Conservation (phyloP, 2,797 vertebrate species). For the Gymnocypris eckloni region DNA sequence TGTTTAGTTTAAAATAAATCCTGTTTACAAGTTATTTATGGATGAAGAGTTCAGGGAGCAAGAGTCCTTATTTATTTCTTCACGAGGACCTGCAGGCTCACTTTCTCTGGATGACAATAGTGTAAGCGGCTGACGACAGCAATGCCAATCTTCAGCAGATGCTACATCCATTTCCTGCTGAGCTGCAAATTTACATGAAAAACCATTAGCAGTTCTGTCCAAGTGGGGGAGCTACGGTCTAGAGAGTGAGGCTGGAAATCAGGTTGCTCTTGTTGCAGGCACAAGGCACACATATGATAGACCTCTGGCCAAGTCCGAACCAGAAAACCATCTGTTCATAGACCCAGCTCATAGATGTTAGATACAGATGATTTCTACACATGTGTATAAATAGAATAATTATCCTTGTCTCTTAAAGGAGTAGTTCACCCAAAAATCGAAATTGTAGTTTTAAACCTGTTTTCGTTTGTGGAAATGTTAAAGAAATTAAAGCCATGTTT, state of each 20-base stretch:
- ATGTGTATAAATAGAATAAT: constrained; percentile 35
- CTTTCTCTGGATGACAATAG: constrained; percentile 24
- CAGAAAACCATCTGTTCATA: constrained; percentile 60
- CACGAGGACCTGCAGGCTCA: constrained; percentile 28
- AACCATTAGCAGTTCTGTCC: constrained; percentile 27
- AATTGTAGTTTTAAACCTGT: neutral
- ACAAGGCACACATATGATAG: constrained; percentile 41
- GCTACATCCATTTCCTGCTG: constrained; percentile 66
- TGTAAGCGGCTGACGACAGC: constrained; percentile 56
- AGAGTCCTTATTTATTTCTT: constrained; percentile 37
- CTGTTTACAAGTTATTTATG: constrained; percentile 58
- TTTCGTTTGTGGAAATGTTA: neutral
- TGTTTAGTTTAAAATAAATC: constrained; percentile 55
- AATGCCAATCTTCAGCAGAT: constrained; percentile 59
- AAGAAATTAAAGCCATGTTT: neutral
- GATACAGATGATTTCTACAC: constrained; percentile 31
- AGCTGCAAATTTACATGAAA: constrained; percentile 50
- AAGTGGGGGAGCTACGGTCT: constrained; percentile 21
- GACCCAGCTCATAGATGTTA: constrained; percentile 39
- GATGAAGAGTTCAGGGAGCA: constrained; percentile 47
- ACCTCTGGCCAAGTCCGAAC: constrained; percentile 37
- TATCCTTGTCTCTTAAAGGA: neutral
- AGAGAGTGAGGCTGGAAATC: constrained; percentile 45
- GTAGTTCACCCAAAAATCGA: neutral
- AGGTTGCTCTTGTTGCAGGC: constrained; percentile 36